Conservation (phyloP, 30 jellyfish, hydroid and myxozoan genomes). For the Hydractinia echinata region DNA sequence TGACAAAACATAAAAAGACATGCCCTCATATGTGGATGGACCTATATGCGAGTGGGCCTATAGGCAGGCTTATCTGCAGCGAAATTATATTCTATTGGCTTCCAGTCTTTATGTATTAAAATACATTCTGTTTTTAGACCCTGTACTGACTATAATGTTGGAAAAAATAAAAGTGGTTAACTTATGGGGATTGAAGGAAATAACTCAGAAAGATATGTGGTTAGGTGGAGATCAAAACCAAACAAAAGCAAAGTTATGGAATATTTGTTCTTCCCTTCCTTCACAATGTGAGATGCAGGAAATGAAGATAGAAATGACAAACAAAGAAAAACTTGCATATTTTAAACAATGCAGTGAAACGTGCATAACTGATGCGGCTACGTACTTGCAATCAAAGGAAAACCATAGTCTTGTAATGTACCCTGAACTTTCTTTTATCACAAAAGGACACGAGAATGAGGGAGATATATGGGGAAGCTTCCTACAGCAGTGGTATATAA, state of each 20-base stretch:
- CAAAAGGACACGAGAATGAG: slow-evolving; percentile 44
- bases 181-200: slow-evolving; percentile 48
- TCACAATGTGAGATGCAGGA: slow-evolving; percentile 31
- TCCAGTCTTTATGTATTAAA: too few relatives aligned
- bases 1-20: too few relatives aligned
- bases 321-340: slow-evolving; percentile 28
- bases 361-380: slow-evolving; percentile 29
- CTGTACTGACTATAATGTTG: slow-evolving; percentile 33
- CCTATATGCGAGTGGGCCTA: too few relatives aligned
- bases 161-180: slow-evolving; percentile 42
- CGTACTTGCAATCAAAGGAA: slow-evolving; percentile 47
- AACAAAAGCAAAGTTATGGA: slow-evolving; percentile 55
- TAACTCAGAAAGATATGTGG: slow-evolving; percentile 56
- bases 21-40: too few relatives aligned
- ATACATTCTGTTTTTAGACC: slow-evolving; percentile 18
- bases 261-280: slow-evolving; percentile 22
- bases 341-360: slow-evolving; percentile 20
- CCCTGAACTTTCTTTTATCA: slow-evolving; percentile 47
- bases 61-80: too few relatives aligned
- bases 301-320: slow-evolving; percentile 32
- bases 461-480: slow-evolving; percentile 41
- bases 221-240: slow-evolving; percentile 48
- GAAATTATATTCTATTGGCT: too few relatives aligned
- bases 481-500: slow-evolving; percentile 51
- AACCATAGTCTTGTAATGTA: slow-evolving; percentile 47